Conservation (phyloP, 2,888 invertebrate species). For the Ectropis crepuscularia region DNA sequence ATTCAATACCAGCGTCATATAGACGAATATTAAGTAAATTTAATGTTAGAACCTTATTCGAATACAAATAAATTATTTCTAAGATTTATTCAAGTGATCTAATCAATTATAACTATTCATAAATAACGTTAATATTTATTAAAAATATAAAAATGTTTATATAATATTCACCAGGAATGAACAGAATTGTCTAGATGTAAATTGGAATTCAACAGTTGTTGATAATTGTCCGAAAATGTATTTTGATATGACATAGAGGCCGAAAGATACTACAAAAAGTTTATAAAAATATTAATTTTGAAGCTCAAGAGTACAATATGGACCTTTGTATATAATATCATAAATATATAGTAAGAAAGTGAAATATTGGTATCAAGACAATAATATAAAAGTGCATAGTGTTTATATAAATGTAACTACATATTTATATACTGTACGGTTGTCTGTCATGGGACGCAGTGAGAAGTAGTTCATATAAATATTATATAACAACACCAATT, state of each 20-base stretch:
- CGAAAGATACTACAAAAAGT: conserved; percentile 74
- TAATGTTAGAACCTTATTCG: conserved; percentile 72
- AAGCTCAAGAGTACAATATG: conserved; percentile 80
- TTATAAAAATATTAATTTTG: conserved; percentile 81
- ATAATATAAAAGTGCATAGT: conserved; percentile 21
- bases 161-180: conserved; percentile 62
- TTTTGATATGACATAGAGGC: conserved; percentile 72
- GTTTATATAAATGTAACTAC: conserved; percentile 33
- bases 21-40: conserved; percentile 72
- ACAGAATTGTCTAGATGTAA: conserved; percentile 52
- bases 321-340: conserved; percentile 68
- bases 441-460: conserved; percentile 67
- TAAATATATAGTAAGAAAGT: conserved; percentile 34
- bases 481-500: conserved; percentile 41
- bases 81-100: conserved; percentile 70
- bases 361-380: conserved; percentile 32
- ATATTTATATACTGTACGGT: conserved; percentile 36
- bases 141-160: conserved; percentile 52
- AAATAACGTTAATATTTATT: conserved; percentile 64
- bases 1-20: conserved; percentile 76
- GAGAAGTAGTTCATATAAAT: conserved; percentile 42
- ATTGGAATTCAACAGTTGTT: conserved; percentile 51
- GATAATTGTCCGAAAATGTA: conserved; percentile 61
- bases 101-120: conserved; percentile 52
- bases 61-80: conserved; percentile 68